A percentile compares a stretch with the other conserved stretches of the same genome.
Evolutionary conservation across 2,888 invertebrate species (phyloP).

Genomic region (Deilephila porcellus): DNA sequence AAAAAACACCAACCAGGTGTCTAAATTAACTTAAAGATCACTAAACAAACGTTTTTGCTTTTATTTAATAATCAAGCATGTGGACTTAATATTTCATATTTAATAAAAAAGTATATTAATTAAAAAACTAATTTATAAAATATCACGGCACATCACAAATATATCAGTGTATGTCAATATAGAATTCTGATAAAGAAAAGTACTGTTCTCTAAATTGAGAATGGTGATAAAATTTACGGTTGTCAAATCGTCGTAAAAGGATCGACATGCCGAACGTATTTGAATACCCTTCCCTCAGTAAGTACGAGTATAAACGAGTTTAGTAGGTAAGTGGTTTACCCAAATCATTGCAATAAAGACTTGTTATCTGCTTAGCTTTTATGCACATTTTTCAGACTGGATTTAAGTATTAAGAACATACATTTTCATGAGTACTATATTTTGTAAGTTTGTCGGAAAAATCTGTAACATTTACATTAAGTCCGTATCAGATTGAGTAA

Average conservation of each 20-base stretch:
- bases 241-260: constrained; percentile 63
- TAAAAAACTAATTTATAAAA: no score
- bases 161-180: neutral
- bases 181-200: constrained; percentile 8
- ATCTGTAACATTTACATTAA: neutral
- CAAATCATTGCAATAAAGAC: constrained; percentile 31
- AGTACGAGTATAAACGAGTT: constrained; percentile 27
- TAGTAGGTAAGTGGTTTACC: constrained; percentile 25
- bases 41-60: no score
- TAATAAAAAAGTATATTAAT: no score
- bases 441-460: neutral
- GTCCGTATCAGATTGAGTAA: neutral
- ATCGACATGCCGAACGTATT: constrained; percentile 55
- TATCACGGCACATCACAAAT: no score
- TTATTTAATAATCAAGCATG: no score
- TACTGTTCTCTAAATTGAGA: constrained; percentile 45
- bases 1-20: no score
- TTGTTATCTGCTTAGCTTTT: neutral
- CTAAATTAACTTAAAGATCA: no score
- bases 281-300: constrained; percentile 31
- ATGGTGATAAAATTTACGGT: constrained; percentile 61
- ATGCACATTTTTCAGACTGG: neutral
- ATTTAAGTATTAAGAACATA: neutral
- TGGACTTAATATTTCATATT: no score
- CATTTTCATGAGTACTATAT: neutral